phyloP scores from a whole-genome alignment of 2,797 vertebrate species.

The Sebastes taczanowskii region DNA sequence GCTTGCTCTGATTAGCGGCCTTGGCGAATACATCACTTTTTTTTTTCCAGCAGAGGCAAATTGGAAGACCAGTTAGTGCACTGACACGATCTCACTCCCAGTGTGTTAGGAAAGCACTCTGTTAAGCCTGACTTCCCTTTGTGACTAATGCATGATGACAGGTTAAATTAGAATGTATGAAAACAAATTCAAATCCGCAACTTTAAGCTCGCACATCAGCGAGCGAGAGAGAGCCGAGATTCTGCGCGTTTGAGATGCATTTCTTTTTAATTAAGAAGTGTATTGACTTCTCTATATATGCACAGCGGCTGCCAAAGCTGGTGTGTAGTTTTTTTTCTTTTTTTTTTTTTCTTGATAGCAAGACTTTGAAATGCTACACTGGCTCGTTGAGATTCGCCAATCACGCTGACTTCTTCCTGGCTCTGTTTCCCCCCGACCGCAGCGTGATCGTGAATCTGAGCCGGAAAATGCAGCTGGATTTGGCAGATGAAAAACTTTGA shows the following conservation, averaged over 20 bases:
- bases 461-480: slow-evolving; percentile 68
- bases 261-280: slow-evolving; percentile 59
- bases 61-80: slow-evolving; percentile 33
- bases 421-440: slow-evolving; percentile 55
- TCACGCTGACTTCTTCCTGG: slow-evolving; percentile 58
- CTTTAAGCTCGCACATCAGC: slow-evolving; percentile 48
- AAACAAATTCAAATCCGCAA: slow-evolving; percentile 50
- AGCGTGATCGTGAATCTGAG: slow-evolving; percentile 57
- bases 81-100: slow-evolving; percentile 41
- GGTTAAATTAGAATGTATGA: slow-evolving; percentile 50
- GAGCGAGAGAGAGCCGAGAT: background rate
- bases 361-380: slow-evolving; percentile 56
- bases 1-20: slow-evolving; percentile 72
- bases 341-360: slow-evolving; percentile 33
- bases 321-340: background rate
- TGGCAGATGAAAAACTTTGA: slow-evolving; percentile 70
- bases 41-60: slow-evolving; percentile 55
- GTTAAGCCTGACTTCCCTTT: slow-evolving; percentile 29
- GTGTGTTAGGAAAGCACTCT: slow-evolving; percentile 25
- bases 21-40: slow-evolving; percentile 35
- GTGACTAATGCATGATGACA: slow-evolving; percentile 56
- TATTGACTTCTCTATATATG: slow-evolving; percentile 28
- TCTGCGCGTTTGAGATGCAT: slow-evolving; percentile 33
- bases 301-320: slow-evolving; percentile 16
- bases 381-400: slow-evolving; percentile 61